Base-by-base conservation (phyloP, 1,140 invertebrate genomes). In the Ericerus pela region DNA sequence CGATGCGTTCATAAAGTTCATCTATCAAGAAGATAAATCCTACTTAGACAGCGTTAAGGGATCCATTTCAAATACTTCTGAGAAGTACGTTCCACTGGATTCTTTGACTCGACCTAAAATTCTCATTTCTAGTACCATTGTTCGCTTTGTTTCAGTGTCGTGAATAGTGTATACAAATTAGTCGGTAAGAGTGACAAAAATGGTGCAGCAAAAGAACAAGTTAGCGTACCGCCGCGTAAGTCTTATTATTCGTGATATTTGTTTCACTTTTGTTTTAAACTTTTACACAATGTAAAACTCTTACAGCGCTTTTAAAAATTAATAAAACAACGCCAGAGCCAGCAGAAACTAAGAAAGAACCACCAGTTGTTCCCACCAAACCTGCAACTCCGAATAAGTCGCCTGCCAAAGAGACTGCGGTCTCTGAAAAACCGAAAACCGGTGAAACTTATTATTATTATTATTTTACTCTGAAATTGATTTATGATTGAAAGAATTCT, bases 11-110 rank as follows among this genome's bases (percentile, higher is more conserved):
- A 75, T 87, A 38, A 76, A 77, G 60, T 68, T 82, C 52, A 73
- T 81, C 0, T 78, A 81, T 57, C 74, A 78, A 62, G 82, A 85
- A 66, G 79, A 84, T 60, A 69, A 71, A 33, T 73, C 73, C 1
- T 78, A 70, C 59, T 62, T 68, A 6, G 68, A 73, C n/a, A 63
- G 63, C 37, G 33, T 36, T 1, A 54, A 30, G 22, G 30, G 22
- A 36, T 29, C 22, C 26, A 31, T 54, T 18, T 10, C 30, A 18
- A 36, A 54, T 22, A 24, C 33, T 20, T 33, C 29, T 33, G 29
- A 36, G 14, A 33, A 28, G 38, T 55, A 6, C 2, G 36, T 41
- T n/a, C 2, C 14, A 11, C 6, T 33, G 14, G 6, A 16, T 16
- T 41, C 6, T 41, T 41, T 41, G 20, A 10, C n/a, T n/a, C n/a